Evolutionary conservation across 2,113 vertebrate species (phyloP).

Genomic region (Zapus hudsonius): DNA sequence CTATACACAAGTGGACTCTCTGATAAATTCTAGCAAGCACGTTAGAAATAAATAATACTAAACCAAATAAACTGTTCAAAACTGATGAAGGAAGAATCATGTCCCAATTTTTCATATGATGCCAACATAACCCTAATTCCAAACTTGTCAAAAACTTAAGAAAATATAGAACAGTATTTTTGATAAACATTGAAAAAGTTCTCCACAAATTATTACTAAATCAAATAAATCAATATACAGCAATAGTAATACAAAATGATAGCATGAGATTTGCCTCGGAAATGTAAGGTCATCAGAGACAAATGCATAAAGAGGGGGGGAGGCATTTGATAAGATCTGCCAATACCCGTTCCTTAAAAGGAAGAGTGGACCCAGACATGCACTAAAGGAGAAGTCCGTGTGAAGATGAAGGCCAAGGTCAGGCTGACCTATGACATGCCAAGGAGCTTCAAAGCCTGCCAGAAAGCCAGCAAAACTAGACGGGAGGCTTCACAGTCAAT

Average conservation of each 20-base stretch:
- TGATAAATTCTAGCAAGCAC: neutral
- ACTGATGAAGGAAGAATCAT: neutral
- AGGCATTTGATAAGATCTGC: neutral
- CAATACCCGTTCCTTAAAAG: neutral
- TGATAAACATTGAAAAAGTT: neutral
- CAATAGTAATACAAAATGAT: neutral
- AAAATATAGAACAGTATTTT: neutral
- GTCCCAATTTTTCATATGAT: neutral
- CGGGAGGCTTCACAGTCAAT: neutral
- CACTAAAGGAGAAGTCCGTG: neutral
- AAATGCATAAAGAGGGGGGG: neutral
- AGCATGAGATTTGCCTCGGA: neutral
- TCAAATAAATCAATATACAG: neutral
- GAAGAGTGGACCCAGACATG: neutral
- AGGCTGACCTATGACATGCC: neutral
- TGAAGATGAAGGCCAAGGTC: neutral
- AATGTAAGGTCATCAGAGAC: neutral
- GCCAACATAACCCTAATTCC: neutral
- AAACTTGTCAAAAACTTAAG: neutral
- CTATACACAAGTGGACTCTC: neutral
- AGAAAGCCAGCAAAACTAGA: neutral
- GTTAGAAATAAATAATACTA: neutral
- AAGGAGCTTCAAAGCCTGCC: neutral
- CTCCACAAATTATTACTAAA: neutral
- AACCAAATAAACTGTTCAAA: neutral